These are phyloP conservation scores for Serranus cabrilla DNA, from an alignment of 2,797 vertebrate genomes.

Conservation along the genomic window DNA sequence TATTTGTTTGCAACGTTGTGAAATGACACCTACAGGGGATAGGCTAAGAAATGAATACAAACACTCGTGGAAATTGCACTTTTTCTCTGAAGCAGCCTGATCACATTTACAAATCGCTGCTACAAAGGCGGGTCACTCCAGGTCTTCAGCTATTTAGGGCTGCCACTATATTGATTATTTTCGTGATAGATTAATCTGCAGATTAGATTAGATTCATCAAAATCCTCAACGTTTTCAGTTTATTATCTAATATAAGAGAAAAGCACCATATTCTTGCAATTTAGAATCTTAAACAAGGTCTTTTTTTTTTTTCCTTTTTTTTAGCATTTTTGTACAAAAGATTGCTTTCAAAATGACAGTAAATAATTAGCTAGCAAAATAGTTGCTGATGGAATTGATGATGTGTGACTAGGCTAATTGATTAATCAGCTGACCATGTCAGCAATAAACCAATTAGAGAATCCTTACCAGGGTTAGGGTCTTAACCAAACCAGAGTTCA, in stretches of 20 bases:
- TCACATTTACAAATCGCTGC: slow-evolving; percentile 1
- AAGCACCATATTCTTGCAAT: no score
- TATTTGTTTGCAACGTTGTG: slow-evolving; percentile 13
- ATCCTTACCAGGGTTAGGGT: neutral
- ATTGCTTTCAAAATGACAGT: neutral
- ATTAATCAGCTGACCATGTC: neutral
- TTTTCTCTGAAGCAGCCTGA: slow-evolving; percentile 3
- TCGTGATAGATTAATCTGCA: neutral
- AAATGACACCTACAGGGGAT: slow-evolving; percentile 2
- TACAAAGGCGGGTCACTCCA: neutral
- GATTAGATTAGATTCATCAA: neutral
- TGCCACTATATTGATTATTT: neutral
- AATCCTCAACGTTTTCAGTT: neutral
- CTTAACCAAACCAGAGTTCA: no score
- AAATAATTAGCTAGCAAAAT: neutral
- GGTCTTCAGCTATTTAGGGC: neutral
- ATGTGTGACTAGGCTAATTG: neutral
- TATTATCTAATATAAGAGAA: no score
- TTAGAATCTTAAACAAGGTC: no score
- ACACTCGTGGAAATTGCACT: neutral
- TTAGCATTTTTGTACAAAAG: neutral
- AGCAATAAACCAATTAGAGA: neutral
- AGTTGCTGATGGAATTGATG: neutral
- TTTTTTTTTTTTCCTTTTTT: no score
- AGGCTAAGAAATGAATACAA: neutral